These are phyloP conservation scores for Sussaba pulchella DNA, from an alignment of 2,888 invertebrate genomes.

Conservation along the genomic window DNA sequence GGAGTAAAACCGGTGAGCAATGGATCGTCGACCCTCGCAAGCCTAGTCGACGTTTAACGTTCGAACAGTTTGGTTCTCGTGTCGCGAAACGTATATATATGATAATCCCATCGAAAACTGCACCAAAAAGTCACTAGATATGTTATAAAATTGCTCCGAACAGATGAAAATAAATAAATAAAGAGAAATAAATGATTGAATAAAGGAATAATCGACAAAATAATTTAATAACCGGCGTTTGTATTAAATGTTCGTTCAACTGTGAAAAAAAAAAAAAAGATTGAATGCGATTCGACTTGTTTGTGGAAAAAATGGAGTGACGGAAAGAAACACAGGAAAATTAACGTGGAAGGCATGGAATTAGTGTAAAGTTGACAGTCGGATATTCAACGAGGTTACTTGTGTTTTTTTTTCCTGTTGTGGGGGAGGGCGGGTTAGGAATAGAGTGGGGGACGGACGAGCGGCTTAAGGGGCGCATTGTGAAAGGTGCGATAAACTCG, in stretches of 20 bases:
- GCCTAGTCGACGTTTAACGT: slow-evolving; percentile 76
- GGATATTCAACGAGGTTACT: background rate
- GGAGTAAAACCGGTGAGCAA: slow-evolving; percentile 74
- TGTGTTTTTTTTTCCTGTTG: no score
- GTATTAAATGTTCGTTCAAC: background rate
- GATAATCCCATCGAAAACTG: background rate
- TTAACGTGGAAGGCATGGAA: background rate
- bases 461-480: no score
- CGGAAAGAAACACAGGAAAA: no score
- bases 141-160: no score
- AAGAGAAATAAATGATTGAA: no score
- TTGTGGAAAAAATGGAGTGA: background rate
- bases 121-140: no score
- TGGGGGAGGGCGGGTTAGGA: no score
- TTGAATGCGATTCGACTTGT: background rate
- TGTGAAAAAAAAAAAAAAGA: background rate
- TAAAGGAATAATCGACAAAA: no score
- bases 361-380: background rate
- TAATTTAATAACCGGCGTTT: no score
- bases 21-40: slow-evolving; percentile 78
- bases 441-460: no score
- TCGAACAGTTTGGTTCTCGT: slow-evolving; percentile 70
- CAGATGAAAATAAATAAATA: no score
- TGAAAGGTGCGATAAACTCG: no score
- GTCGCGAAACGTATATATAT: background rate